Conservation (phyloP, 2,888 invertebrate genomes). For the Phengaris arion region DNA sequence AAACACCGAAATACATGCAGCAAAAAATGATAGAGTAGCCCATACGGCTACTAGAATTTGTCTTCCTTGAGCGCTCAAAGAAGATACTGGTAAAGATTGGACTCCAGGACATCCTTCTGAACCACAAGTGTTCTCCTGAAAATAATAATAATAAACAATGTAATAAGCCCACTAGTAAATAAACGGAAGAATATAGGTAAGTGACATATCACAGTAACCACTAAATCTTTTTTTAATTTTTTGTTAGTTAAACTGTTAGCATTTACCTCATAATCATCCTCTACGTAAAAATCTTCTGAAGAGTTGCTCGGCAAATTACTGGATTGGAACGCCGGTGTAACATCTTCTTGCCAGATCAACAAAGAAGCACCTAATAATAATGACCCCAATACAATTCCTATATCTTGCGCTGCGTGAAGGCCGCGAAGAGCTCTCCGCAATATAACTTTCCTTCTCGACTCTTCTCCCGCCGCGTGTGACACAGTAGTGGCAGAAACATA, state of each 20-base stretch:
- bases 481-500: constrained; percentile 80
- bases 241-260: no score
- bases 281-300: constrained; percentile 76
- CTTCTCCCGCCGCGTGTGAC: constrained; percentile 76
- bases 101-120: constrained; percentile 67
- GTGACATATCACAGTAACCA: no score
- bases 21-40: constrained; percentile 56
- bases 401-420: constrained; percentile 68
- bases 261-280: constrained; percentile 77
- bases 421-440: constrained; percentile 66
- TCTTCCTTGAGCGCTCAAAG: constrained; percentile 60
- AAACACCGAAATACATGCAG: constrained; percentile 58
- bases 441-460: constrained; percentile 59
- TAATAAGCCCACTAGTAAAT: no score
- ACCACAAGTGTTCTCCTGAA: constrained; percentile 66
- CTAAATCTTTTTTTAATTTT: no score
- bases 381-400: constrained; percentile 67
- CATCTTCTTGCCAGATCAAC: constrained; percentile 71
- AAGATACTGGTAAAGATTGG: constrained; percentile 54
- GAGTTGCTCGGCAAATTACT: constrained; percentile 61
- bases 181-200: no score
- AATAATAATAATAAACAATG: constrained; percentile 24
- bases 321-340: constrained; percentile 62
- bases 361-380: constrained; percentile 68
- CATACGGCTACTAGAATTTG: constrained; percentile 59